These are phyloP conservation scores for Hydraecia micacea DNA, from an alignment of 2,888 invertebrate species.

Conservation along the genomic window DNA sequence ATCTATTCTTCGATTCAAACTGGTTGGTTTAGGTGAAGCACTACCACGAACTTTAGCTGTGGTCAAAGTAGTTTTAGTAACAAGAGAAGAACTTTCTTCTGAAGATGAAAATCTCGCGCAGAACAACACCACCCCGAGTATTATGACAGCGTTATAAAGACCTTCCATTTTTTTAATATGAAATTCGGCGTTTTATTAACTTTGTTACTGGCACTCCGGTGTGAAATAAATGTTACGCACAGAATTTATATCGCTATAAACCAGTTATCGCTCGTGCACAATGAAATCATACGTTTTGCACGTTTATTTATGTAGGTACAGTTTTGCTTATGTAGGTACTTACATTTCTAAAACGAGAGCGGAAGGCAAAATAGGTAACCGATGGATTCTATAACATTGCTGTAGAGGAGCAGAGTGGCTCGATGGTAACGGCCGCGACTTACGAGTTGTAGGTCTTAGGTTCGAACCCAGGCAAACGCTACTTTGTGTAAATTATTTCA, in stretches of 20 bases:
- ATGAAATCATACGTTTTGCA: constrained; percentile 40
- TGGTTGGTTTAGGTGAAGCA: constrained; percentile 70
- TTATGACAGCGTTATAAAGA: constrained; percentile 19
- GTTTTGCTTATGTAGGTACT: not conserved
- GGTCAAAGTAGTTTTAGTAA: constrained; percentile 57
- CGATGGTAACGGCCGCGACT: not conserved
- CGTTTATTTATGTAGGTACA: constrained; percentile 28
- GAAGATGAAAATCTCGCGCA: constrained; percentile 18
- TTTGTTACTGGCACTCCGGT: constrained; percentile 55
- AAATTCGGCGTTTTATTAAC: constrained; percentile 63
- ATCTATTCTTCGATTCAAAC: constrained; percentile 63
- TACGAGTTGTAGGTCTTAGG: not conserved
- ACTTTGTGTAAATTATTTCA: not conserved
- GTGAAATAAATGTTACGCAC: constrained; percentile 69
- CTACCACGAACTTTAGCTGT: constrained; percentile 63
- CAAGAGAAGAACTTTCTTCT: not conserved
- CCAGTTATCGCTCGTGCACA: constrained; percentile 69
- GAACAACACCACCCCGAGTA: constrained; percentile 37
- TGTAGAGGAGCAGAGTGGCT: not conserved
- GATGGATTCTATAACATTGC: not conserved
- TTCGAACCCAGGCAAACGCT: not conserved
- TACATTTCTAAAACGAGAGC: constrained; percentile 20
- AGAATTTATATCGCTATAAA: constrained; percentile 77
- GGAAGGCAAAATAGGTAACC: not conserved
- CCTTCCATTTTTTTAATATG: constrained; percentile 52